These are phyloP conservation scores for Cossypha heuglini DNA, from an alignment of 2,797 vertebrate species.

Conservation along the genomic window DNA sequence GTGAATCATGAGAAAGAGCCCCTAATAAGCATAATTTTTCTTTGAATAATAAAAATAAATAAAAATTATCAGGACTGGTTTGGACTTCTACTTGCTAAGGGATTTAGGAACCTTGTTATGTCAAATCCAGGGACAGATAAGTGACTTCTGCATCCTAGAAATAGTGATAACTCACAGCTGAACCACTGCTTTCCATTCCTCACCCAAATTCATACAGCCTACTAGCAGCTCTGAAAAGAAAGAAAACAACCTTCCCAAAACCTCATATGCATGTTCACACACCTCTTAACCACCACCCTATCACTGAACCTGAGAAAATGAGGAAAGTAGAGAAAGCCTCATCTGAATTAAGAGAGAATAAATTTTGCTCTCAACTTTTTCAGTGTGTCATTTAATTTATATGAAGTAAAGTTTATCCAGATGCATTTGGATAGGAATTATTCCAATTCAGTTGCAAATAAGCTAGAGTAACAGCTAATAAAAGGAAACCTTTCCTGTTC, in stretches of 20 bases:
- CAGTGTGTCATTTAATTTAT: background rate
- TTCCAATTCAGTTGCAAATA: background rate
- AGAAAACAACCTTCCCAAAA: background rate
- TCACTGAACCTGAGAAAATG: background rate
- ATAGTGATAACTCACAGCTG: background rate
- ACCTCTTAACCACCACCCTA: background rate
- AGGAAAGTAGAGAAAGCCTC: background rate
- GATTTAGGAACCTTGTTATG: background rate
- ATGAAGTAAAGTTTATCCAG: background rate
- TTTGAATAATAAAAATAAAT: background rate
- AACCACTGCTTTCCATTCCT: background rate
- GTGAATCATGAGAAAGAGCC: background rate
- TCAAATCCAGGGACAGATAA: background rate
- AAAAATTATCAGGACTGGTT: background rate
- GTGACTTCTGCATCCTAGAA: background rate
- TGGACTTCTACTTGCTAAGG: background rate
- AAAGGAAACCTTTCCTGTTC: slow-evolving; percentile 33
- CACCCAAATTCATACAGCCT: background rate
- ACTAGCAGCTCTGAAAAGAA: background rate
- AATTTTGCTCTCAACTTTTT: background rate
- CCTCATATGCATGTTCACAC: background rate
- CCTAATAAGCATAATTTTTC: background rate
- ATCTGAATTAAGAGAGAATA: background rate
- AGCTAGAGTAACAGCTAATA: slow-evolving; percentile 30
- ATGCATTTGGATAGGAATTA: background rate